phyloP scores from a whole-genome alignment of 2,113 vertebrate genomes.

The Myanophis thanlyinensis region DNA sequence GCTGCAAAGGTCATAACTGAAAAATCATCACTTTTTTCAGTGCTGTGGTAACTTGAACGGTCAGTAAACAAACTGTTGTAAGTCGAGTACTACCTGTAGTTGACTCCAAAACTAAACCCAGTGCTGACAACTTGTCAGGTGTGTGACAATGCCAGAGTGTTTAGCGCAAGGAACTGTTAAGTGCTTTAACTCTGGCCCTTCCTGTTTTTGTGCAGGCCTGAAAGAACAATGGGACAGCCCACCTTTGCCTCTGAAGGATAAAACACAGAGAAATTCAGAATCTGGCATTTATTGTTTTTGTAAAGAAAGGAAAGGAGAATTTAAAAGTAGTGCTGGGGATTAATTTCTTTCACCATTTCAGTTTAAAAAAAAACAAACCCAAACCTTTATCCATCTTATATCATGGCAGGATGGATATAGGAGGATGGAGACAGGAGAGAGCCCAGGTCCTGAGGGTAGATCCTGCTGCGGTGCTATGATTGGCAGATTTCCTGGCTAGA shows the following conservation, averaged over 20 bases:
- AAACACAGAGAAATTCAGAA: neutral
- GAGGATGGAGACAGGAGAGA: neutral
- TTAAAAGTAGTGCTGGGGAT: neutral
- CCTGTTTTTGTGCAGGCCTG: neutral
- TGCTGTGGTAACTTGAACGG: too few species aligned
- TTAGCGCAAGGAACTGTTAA: neutral
- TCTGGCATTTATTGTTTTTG: neutral
- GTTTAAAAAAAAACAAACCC: too few species aligned
- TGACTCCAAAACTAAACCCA: neutral
- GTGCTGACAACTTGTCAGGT: neutral
- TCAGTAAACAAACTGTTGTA: too few species aligned
- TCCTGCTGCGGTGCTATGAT: neutral
- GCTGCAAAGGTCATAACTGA: too few species aligned
- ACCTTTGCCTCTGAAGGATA: neutral
- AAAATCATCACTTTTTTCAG: too few species aligned
- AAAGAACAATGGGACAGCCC: neutral
- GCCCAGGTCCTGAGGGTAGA: neutral
- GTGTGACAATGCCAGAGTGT: neutral
- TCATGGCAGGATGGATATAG: neutral
- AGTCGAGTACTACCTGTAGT: neutral
- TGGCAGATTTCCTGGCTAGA: neutral
- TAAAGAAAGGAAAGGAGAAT: neutral
- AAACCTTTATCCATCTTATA: neutral
- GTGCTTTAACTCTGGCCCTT: neutral
- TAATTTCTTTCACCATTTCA: neutral